Evolutionary conservation across 2,888 invertebrate genomes (phyloP), one percentile per base, ranked within the genome.

Genomic region (Ypsolopha scabrella): DNA sequence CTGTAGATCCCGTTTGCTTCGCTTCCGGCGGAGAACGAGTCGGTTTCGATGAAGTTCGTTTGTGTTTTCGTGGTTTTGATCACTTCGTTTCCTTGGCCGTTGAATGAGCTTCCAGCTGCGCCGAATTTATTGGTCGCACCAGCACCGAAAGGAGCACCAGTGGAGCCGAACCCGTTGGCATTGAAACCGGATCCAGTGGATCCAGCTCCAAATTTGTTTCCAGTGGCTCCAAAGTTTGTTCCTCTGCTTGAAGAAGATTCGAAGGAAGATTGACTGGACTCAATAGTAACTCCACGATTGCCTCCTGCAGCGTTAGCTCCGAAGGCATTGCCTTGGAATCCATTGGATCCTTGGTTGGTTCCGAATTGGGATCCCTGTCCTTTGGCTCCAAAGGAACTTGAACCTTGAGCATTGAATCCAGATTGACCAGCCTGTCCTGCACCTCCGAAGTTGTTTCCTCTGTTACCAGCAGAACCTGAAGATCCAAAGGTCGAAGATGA

Each of bases 1-100:
- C 82, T 65, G 67, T 64, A 80, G 0, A 75, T 55, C 1, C 75
- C 77, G 50, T 62, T 56, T 7, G 59, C 62, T 1, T 78, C 76
- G 37, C 79, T 79, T 6, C 86, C 83, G 60, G 85, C 61, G 0
- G 80, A 70, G 60, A 76, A 77, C 0, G 77, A 72, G 54, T 81
- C 80, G 0, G 74, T 73, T 52, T 76, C 79, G 7, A 81, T 63
- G 57, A 80, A 78, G 67, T 79, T 81, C 0, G 80, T 71, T 55
- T 80, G 78, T 52, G 74, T 70, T 3, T 75, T 74, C 0, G 71
- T 60, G 47, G 75, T 74, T 58, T 62, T 73, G 1, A 57, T 53
- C 2, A 72, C 71, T 37, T 75, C 74, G 54, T 66, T 68, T 53
- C 65, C 64, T 33, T 56, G 59, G 10, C 60, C 63, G 1, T 36